Percentiles rank a stretch among this genome's conserved stretches.
Conservation (phyloP, 2,888 invertebrate genomes). For the Ectobius pallidus region DNA sequence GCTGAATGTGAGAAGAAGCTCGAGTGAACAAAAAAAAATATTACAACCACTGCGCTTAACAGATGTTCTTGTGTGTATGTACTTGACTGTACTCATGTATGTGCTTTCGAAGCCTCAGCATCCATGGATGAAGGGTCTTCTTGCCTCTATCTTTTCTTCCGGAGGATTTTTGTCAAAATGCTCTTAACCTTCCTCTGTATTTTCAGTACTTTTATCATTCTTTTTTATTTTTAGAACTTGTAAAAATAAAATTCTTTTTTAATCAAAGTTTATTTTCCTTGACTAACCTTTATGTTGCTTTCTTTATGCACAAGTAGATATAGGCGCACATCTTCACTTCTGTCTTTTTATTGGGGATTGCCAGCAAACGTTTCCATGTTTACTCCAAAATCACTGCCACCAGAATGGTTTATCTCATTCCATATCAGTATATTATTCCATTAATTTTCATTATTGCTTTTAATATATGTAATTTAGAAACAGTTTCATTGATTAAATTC, state of each 20-base stretch:
- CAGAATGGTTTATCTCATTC: too few species aligned
- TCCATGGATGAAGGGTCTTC: slow-evolving; percentile 13
- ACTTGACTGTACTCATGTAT: not conserved
- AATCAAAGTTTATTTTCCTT: not conserved
- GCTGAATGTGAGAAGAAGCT: not conserved
- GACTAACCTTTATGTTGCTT: not conserved
- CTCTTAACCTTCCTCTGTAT: not conserved
- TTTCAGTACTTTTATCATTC: not conserved
- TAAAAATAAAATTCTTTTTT: slow-evolving; percentile 16
- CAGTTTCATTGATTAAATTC: too few species aligned
- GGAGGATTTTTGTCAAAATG: not conserved
- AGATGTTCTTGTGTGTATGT: slow-evolving; percentile 1
- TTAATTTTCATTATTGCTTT: too few species aligned
- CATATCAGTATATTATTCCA: too few species aligned
- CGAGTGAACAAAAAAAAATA: not conserved
- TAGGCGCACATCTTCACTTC: not conserved
- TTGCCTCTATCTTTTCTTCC: not conserved
- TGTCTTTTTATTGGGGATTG: not conserved
- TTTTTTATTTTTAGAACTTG: slow-evolving; percentile 12
- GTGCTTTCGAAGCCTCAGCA: not conserved
- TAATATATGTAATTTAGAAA: too few species aligned
- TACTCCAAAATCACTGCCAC: too few species aligned
- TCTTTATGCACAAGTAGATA: not conserved
- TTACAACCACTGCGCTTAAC: not conserved
- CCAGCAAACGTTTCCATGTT: not conserved